Evolutionary conservation across 2,797 vertebrate species (phyloP), one percentile per base, ranked within the genome.

Genomic region (Cercopithecus petaurista): DNA sequence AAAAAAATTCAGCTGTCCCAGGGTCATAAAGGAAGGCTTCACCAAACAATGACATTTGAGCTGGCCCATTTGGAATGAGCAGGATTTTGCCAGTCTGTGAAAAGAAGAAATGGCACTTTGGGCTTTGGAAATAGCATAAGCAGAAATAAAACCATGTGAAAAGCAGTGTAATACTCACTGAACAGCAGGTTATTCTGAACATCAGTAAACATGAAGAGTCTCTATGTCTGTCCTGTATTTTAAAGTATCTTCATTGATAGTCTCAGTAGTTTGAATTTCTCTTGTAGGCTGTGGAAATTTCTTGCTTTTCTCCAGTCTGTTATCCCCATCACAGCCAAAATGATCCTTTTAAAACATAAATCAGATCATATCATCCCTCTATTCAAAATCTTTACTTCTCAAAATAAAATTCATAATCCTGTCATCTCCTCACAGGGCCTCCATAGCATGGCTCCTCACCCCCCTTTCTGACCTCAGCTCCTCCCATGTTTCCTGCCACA

Each of bases 211-310:
- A 64, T 36, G 24, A 30, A 67, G 36, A 86, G 39, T 24, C 28
- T 30, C 0, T 14, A 83, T n/a, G 36, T 72, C 33, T 41, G 2
- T 36, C 10, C 17, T 79, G n/a, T 55, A 30, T 77, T 84, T 85
- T 55, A 48, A 64, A 84, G 12, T 55, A 30, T 48, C 50, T 75
- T 59, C 7, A 46, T 52, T 84, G 41, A 55, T 33, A 43, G 43
- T 95, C 41, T 95, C 30, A 24, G 80, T 22, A 24, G 13, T 80
- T 84, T 80, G 17, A 72, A 43, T 72, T 79, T 80, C 67, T 83
- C 86, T 48, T 90, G 13, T 10, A 80, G 30, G 13, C 80, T 70
- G 1, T 55, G 14, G 55, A 72, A 88, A 57, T 28, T 46, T 46
- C 48, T 93, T 72, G 9, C 1, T 87, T 22, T 64, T 79, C 59